Evolutionary conservation across 1,140 invertebrate genomes (phyloP).

Genomic region (Drosophila persimilis): DNA sequence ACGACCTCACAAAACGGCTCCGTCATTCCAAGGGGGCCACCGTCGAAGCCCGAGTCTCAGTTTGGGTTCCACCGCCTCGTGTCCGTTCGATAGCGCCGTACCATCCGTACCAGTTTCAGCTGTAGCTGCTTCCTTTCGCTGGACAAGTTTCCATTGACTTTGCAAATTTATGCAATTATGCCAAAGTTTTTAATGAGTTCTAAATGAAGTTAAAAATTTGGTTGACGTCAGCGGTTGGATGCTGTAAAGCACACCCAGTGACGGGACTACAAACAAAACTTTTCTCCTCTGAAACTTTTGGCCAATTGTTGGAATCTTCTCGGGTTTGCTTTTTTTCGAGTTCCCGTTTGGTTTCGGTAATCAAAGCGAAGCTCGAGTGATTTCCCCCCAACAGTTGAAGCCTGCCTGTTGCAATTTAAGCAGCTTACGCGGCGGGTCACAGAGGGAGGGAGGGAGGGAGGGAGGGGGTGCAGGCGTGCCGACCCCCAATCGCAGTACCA

Average conservation of each 20-base stretch:
- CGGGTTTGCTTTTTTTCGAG: not conserved
- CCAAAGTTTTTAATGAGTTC: conserved; percentile 80
- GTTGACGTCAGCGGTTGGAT: conserved; percentile 67
- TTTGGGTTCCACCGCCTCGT: not conserved
- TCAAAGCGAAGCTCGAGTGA: conserved; percentile 28
- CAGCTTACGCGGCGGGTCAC: conserved; percentile 22
- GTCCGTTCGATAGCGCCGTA: conserved; percentile 13
- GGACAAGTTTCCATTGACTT: conserved; percentile 75
- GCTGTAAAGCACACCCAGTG: conserved; percentile 66
- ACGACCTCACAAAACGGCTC: no score
- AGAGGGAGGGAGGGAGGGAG: not conserved
- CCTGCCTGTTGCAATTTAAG: conserved; percentile 35
- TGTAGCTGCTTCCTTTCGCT: conserved; percentile 6
- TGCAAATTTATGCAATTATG: conserved; percentile 81
- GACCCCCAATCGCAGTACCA: not conserved
- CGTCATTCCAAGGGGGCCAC: no score
- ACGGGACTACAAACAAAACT: conserved; percentile 49
- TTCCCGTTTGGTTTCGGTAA: conserved; percentile 37
- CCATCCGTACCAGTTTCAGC: conserved; percentile 4
- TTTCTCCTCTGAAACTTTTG: conserved; percentile 48
- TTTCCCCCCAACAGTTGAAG: conserved; percentile 14
- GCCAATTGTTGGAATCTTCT: conserved; percentile 47
- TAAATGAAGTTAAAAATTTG: conserved; percentile 79
- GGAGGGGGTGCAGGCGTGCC: not conserved
- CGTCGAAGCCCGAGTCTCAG: no score